Conservation (phyloP, 2,888 invertebrate species). For the Ichneumon xanthorius region DNA sequence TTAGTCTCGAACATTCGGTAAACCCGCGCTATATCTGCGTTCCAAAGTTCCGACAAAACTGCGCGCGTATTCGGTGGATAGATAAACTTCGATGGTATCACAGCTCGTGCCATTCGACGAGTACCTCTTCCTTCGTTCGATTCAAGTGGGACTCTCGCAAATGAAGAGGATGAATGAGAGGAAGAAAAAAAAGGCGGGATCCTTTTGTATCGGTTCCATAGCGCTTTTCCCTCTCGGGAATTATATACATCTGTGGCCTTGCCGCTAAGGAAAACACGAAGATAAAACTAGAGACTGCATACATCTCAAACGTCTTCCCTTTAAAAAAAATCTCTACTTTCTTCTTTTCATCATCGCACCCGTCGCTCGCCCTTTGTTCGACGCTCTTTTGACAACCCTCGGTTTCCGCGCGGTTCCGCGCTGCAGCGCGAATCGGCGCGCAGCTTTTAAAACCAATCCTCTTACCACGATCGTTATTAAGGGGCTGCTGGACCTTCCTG, state of each 20-base stretch:
- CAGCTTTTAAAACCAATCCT: not conserved
- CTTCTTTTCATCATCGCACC: not conserved
- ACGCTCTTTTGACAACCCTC: not conserved
- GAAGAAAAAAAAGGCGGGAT: not conserved
- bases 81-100: not conserved
- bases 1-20: not conserved
- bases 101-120: not conserved
- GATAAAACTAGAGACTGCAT: slow-evolving; percentile 1
- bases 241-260: not conserved
- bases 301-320: not conserved
- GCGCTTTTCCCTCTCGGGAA: slow-evolving; percentile 18
- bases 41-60: not conserved
- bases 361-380: not conserved
- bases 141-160: not conserved
- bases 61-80: not conserved
- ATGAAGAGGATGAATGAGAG: not conserved
- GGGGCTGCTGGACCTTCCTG: too few species aligned
- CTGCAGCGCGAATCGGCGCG: not conserved
- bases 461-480: not conserved
- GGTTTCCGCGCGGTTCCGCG: not conserved
- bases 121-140: not conserved
- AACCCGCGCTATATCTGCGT: not conserved
- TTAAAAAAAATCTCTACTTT: not conserved
- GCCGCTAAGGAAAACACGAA: slow-evolving; percentile 11
- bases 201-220: not conserved